A percentile compares a stretch with the other conserved stretches of the same genome.
phyloP scores from a whole-genome alignment of 2,888 invertebrate genomes.

The Acronicta alni region DNA sequence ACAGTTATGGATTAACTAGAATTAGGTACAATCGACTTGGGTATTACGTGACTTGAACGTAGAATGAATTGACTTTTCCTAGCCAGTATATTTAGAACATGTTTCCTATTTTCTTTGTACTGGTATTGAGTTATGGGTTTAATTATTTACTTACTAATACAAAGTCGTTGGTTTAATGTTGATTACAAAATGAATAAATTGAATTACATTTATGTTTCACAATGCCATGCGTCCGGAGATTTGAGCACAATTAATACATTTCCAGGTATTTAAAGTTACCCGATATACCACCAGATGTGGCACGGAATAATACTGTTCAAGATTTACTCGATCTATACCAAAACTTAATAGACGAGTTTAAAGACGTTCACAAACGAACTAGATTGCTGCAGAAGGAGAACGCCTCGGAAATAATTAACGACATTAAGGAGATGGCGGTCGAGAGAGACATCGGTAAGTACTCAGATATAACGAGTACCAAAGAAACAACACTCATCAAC shows the following conservation, averaged over 20 bases:
- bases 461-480: slow-evolving; percentile 51
- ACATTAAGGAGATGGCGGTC: slow-evolving; percentile 95
- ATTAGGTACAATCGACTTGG: slow-evolving; percentile 30
- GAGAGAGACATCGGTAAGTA: slow-evolving; percentile 93
- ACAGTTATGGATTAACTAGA: slow-evolving; percentile 35
- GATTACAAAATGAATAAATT: too few species aligned
- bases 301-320: slow-evolving; percentile 92
- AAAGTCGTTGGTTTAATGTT: too few species aligned
- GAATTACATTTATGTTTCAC: too few species aligned
- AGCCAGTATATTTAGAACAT: slow-evolving; percentile 13
- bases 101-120: slow-evolving; percentile 12
- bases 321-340: slow-evolving; percentile 93
- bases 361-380: slow-evolving; percentile 92
- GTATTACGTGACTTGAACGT: slow-evolving; percentile 42
- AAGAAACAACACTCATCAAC: slow-evolving; percentile 81
- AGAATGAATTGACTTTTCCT: slow-evolving; percentile 17
- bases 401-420: slow-evolving; percentile 94
- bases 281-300: slow-evolving; percentile 93
- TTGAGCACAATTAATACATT: not conserved
- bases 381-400: slow-evolving; percentile 90
- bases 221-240: too few species aligned
- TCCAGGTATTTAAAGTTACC: slow-evolving; percentile 87
- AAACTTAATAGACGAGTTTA: slow-evolving; percentile 94
- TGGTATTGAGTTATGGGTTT: slow-evolving; percentile 10
- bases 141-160: not conserved